Evolutionary conservation across 2,888 invertebrate species (phyloP), one percentile per base, ranked within the genome.

Genomic region (Pardosa pseudoannulata): DNA sequence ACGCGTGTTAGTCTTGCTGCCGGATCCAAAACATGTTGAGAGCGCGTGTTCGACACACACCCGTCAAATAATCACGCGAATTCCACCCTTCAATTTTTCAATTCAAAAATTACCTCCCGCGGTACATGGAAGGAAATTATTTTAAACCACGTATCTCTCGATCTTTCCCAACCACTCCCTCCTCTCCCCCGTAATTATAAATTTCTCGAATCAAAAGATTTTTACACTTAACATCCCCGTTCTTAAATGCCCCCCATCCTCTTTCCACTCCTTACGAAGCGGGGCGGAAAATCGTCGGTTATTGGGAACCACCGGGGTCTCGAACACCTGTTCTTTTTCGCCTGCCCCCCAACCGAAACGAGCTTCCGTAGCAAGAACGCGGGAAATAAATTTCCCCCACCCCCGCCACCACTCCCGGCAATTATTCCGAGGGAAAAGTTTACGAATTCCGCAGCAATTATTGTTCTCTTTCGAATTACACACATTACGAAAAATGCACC

Each of bases 301-400:
- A 56, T 56, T 56, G 56, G 56, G 56, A 56, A 56, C n/a, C 56
- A 16, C 56, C 5, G 56, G 0, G 23, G 23, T 56, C 23, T 3
- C 3, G 23, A 56, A 56, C 56, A 56, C 56, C 56, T 56, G 56
- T 19, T 23, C n/a, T 23, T n/a, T n/a, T 56, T 56, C 56, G 23
- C 56, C n/a, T n/a, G n/a, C n/a, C n/a, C 23, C 23, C n/a, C 5
- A 23, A 56, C 23, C n/a, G 23, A n/a, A n/a, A n/a, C n/a, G n/a
- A n/a, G n/a, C n/a, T n/a, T n/a, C 23, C 23, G 7, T 6, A 1
- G 56, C 56, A 23, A 5, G 9, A 23, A 23, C 56, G 56, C n/a
- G n/a, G n/a, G 23, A 56, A 56, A 56, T 56, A 56, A 56, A 56
- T 56, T 56, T 56, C n/a, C n/a, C n/a, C n/a, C n/a, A n/a, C n/a